Base-by-base conservation (phyloP, 1,140 invertebrate species). In the Drosophila ficusphila region DNA sequence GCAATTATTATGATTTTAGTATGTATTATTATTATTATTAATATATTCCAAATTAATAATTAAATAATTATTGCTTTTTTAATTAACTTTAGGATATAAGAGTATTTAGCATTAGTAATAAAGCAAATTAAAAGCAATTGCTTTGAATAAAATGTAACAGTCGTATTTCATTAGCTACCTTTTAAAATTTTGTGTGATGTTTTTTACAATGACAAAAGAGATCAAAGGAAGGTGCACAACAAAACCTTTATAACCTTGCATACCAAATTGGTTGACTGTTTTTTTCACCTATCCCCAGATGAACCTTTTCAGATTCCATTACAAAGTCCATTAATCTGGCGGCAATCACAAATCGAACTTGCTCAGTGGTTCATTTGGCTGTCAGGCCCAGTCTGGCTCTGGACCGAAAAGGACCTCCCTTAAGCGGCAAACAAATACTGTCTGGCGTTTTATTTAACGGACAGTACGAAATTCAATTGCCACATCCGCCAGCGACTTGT, bases 391-490 rank as follows among this genome's bases (percentile, higher is more conserved):
- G 56, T 60, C 56, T 19, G 48, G 56, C 7, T 21, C 4, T 8
- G 1, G 14, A 42, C 8, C 25, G 16, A 25, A 25, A 25, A 21
- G 54, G 16, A 47, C 42, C 57, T 27, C 62, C 60, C 64, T 41
- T 34, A 33, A 42, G 64, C 61, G 72, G 33, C 39, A 47, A 68
- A 75, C 74, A 76, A 72, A 74, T 65, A 46, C 56, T 74, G 70
- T 65, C 57, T 74, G 60, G 64, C 61, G 60, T 67, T 67, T 67
- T 74, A 65, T 57, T 77, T 76, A 41, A 64, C 48, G 71, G 52
- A 48, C 41, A 44, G 56, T 65, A 19, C 65, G 12, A 71, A 76
- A 77, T 77, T 86, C 82, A 82, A 82, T 89, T 86, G 81, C 72
- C 81, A 76, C 72, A 86, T 85, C 81, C 76, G 79, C 61, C 64